A percentile compares a stretch with the other conserved stretches of the same genome.
Conservation (phyloP, 2,888 invertebrate genomes). For the Lasioglossum vierecki region DNA sequence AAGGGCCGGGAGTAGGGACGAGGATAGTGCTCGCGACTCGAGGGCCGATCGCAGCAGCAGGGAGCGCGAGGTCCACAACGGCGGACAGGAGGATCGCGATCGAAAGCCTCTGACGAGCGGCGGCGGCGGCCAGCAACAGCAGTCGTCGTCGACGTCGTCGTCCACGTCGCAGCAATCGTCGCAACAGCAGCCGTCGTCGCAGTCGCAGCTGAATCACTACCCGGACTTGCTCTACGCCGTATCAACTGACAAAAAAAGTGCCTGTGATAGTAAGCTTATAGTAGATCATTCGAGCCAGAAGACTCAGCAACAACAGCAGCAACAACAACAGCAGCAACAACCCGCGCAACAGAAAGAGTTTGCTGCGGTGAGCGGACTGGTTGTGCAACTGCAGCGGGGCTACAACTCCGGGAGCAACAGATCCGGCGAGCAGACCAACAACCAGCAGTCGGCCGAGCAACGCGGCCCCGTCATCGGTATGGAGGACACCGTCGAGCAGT, state of each 20-base stretch:
- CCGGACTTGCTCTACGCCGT: conserved; percentile 83
- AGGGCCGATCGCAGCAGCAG: conserved; percentile 79
- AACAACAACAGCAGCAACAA: conserved; percentile 60
- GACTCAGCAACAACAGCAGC: conserved; percentile 78
- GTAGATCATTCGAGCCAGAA: conserved; percentile 84
- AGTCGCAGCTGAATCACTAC: conserved; percentile 79
- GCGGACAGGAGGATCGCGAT: conserved; percentile 75
- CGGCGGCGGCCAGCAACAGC: neutral
- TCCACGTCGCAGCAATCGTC: conserved; percentile 41
- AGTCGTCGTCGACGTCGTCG: conserved; percentile 28
- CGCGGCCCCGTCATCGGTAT: conserved; percentile 77
- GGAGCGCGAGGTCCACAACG: conserved; percentile 79
- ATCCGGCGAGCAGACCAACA: conserved; percentile 68
- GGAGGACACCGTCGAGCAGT: conserved; percentile 83
- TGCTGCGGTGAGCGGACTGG: conserved; percentile 78
- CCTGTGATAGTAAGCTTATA: conserved; percentile 85
- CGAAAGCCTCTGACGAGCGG: conserved; percentile 66
- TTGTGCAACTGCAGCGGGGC: conserved; percentile 81
- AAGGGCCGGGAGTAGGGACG: conserved; percentile 79
- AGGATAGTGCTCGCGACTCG: conserved; percentile 77
- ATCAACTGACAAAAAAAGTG: conserved; percentile 85
- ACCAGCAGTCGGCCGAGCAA: conserved; percentile 72
- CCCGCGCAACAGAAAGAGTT: conserved; percentile 80
- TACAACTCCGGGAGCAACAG: conserved; percentile 74
- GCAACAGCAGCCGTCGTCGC: conserved; percentile 68